Conservation (phyloP, 2,888 invertebrate genomes). For the Lochmaea capreae region DNA sequence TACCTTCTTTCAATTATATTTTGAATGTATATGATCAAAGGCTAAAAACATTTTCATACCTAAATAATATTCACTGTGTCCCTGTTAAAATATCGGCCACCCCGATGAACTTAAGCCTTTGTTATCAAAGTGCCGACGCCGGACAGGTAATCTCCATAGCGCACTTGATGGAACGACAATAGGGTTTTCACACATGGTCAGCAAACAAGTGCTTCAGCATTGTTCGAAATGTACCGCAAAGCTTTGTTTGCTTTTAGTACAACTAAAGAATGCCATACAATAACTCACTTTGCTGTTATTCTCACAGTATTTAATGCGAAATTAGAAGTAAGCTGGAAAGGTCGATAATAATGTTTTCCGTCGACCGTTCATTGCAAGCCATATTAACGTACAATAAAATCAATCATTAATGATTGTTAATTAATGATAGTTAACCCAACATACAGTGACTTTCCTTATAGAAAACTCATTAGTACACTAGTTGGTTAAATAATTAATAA, state of each 20-base stretch:
- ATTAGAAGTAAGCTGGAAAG: slow-evolving; percentile 8
- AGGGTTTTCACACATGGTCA: slow-evolving; percentile 48
- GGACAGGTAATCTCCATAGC: slow-evolving; percentile 36
- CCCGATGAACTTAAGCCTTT: slow-evolving; percentile 46
- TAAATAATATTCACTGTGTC: background rate
- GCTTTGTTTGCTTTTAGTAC: slow-evolving; percentile 40
- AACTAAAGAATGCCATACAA: slow-evolving; percentile 21
- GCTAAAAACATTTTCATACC: too few species aligned
- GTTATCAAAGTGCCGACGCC: slow-evolving; percentile 45
- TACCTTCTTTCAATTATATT: too few species aligned
- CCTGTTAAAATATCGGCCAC: slow-evolving; percentile 44
- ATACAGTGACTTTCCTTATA: too few species aligned
- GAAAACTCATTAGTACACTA: too few species aligned
- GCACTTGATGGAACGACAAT: slow-evolving; percentile 37
- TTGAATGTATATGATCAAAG: too few species aligned
- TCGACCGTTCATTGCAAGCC: too few species aligned
- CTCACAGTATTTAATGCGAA: slow-evolving; percentile 36
- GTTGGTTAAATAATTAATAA: too few species aligned
- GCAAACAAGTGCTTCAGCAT: slow-evolving; percentile 45
- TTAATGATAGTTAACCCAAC: too few species aligned
- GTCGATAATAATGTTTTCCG: too few species aligned
- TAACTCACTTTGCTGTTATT: slow-evolving; percentile 34
- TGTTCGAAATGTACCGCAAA: slow-evolving; percentile 47
- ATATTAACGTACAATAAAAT: too few species aligned
- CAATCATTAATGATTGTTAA: too few species aligned